Conservation (phyloP, 2,113 vertebrate species). For the Struthidea cinerea region DNA sequence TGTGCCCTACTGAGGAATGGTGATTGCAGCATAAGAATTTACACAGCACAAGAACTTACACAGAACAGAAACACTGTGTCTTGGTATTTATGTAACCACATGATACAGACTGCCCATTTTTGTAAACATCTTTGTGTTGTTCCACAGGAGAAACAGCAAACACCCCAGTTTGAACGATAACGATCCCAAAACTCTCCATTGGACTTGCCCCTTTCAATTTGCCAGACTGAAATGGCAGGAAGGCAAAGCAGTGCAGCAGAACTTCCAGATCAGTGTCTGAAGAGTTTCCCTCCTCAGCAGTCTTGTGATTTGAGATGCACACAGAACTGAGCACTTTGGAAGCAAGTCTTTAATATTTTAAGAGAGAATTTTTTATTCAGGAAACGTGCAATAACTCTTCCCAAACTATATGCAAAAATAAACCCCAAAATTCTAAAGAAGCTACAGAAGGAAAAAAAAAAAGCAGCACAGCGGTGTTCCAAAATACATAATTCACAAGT, state of each 20-base stretch:
- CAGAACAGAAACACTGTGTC: neutral
- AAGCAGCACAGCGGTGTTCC: neutral
- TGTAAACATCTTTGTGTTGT: neutral
- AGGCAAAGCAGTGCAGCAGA: neutral
- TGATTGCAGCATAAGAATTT: neutral
- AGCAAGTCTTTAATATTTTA: constrained; percentile 40
- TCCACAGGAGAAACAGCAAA: neutral
- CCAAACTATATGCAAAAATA: neutral
- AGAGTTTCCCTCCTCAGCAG: neutral
- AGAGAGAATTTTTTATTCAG: constrained; percentile 34
- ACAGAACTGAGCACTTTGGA: constrained; percentile 24
- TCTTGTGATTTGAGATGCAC: constrained; percentile 41
- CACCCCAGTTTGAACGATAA: neutral
- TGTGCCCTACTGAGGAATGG: neutral
- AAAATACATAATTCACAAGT: constrained; percentile 57
- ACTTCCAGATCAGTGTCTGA: neutral
- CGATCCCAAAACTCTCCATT: neutral
- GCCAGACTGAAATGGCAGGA: neutral
- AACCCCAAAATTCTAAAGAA: constrained; percentile 1
- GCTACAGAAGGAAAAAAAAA: neutral
- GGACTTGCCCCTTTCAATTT: neutral
- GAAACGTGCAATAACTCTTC: neutral
- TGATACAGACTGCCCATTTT: accelerated
- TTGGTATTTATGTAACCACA: neutral
- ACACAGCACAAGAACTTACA: neutral